Base-by-base conservation (phyloP, 30 jellyfish, hydroid and myxozoan genomes). In the Catostylus mosaicus region DNA sequence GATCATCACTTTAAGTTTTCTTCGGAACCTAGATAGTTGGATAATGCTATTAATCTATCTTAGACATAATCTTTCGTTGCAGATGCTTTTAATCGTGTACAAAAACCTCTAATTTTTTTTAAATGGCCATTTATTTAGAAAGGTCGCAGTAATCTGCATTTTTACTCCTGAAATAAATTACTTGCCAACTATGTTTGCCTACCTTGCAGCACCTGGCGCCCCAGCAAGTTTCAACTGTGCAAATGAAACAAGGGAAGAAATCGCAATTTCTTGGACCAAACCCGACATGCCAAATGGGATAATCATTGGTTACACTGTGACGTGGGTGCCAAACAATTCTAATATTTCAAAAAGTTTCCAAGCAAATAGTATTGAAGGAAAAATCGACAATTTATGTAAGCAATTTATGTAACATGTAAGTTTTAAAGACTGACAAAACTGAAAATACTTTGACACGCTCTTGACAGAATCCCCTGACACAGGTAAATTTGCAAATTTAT, bases 201-300 rank as follows among this genome's bases (percentile, higher is more conserved):
- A n/a, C n/a, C n/a, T 33, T 68, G 4, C 80, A 68, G 80, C 64
- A 20, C 80, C 80, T 35, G 80, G 80, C n/a, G 45, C 40, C 12
- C 80, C 80, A 12, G 64, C 30, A 16, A 34, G 40, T 26, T 68
- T 68, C 62, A 57, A 10, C 10, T 56, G 78, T 33, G 19, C 24
- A 47, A 68, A 82, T 46, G 22, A 1, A 3, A 36, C 92, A 0
- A 29, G 30, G 1, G 24, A 30, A 3, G 20, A 65, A 18, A 82
- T 64, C 22, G 33, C 24, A 34, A 10, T 67, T 23, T 18, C 1
- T 4, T 82, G 92, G 92, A 46, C 20, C 27, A 16, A 3, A 14
- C 92, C 92, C 1, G 57, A 12, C 19, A 30, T 29, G 30, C 66
- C 77, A 4, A 82, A 82, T 68, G 92, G 92, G 7, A 24, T 66